Evolutionary conservation across 92 coral and sea anemone genomes (phyloP).

Genomic region (Phenganax subtilis): DNA sequence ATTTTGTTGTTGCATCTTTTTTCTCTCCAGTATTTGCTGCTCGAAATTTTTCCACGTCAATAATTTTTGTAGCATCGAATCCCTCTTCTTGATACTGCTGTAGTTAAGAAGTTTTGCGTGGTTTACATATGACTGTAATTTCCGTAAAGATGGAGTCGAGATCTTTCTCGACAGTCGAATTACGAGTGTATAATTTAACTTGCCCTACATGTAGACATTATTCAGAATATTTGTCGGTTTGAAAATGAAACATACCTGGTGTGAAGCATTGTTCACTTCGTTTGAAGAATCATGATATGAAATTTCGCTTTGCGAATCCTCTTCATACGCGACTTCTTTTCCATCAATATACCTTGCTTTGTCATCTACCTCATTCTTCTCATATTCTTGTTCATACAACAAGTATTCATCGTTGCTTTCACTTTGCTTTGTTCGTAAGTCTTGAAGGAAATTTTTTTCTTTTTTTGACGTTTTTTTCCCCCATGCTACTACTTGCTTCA

Average conservation of each 20-base stretch:
- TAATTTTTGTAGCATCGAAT: slow-evolving; percentile 68
- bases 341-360: slow-evolving; percentile 15
- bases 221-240: neutral
- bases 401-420: neutral
- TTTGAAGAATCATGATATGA: neutral
- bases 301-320: neutral
- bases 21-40: slow-evolving; percentile 65
- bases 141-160: too few relatives aligned
- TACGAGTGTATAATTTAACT: too few relatives aligned
- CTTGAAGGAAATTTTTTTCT: slow-evolving; percentile 24
- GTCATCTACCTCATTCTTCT: slow-evolving; percentile 7
- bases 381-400: slow-evolving; percentile 27
- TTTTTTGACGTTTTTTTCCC: slow-evolving; percentile 11
- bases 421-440: neutral
- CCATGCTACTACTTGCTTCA: slow-evolving; percentile 34
- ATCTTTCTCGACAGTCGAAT: too few relatives aligned
- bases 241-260: neutral
- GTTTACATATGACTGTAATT: too few relatives aligned
- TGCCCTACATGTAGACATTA: too few relatives aligned
- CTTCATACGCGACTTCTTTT: neutral
- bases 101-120: too few relatives aligned
- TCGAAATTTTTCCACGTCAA: slow-evolving; percentile 80
- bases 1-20: slow-evolving; percentile 33
- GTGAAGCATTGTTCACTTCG: neutral
- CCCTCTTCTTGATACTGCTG: slow-evolving; percentile 68